phyloP scores from a whole-genome alignment of 2,797 vertebrate species.

The Zalophus californianus region DNA sequence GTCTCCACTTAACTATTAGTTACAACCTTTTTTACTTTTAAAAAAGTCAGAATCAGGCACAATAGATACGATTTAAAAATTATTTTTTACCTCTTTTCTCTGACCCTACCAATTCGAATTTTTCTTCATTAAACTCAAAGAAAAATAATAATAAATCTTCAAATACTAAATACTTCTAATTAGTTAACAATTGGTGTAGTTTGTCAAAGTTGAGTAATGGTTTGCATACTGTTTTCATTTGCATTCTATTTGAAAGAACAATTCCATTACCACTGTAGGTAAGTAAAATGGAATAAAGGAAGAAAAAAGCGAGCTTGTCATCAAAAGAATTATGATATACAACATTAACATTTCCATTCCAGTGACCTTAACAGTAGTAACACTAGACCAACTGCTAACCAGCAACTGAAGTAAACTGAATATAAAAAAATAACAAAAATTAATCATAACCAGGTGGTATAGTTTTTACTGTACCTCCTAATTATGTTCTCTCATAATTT shows the following conservation, averaged over 20 bases:
- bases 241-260: constrained; percentile 5
- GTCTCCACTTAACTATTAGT: constrained; percentile 48
- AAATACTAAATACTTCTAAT: constrained; percentile 18
- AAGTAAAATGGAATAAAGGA: constrained; percentile 29
- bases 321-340: constrained; percentile 29
- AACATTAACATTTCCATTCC: constrained; percentile 14
- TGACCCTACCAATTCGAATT: constrained; percentile 28
- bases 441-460: neutral
- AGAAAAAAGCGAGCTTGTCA: constrained; percentile 41
- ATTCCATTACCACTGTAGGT: constrained; percentile 4
- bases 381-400: neutral
- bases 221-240: neutral
- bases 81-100: constrained; percentile 36
- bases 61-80: constrained; percentile 32
- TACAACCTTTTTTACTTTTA: neutral
- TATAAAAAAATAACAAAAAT: neutral
- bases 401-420: constrained; percentile 13
- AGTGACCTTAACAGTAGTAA: constrained; percentile 11
- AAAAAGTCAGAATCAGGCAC: neutral
- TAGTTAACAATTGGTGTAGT: neutral
- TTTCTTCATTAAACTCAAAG: constrained; percentile 46
- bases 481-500: neutral
- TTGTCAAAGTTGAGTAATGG: neutral
- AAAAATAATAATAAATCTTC: neutral
- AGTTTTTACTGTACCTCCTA: neutral